Evolutionary conservation across 2,113 vertebrate genomes (phyloP), one percentile per base, ranked within the genome.

Genomic region (Saguinus imperator): DNA sequence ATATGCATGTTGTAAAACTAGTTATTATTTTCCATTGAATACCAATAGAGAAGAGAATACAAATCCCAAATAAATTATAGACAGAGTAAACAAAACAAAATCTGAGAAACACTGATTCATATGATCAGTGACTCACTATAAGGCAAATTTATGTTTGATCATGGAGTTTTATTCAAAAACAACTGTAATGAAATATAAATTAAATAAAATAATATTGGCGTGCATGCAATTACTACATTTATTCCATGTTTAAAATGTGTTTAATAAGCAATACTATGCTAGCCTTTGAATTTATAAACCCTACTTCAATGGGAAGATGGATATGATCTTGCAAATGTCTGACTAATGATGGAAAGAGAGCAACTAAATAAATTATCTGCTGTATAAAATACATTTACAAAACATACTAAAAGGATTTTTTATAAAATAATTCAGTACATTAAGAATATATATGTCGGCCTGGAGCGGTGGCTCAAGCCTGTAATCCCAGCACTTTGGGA

Each of bases 351-450:
- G 18, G 9, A 5, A 95, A 94, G 13, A 43, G 1, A 32, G 8
- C 17, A 70, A 1, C 7, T 58, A 20, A 89, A 87, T 91, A 50
- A 80, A 64, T 86, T 2, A 3, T 81, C 9, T 75, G 16, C 55
- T 61, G 3, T 17, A 25, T 80, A 12, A 16, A 16, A 4, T 18
- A 84, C 0, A 1, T 57, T 1, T 82, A 84, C 82, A 11, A 89
- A 77, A 40, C 58, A 40, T 48, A 21, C 35, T 89, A n/a, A 3
- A 94, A 45, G 2, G 0, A 6, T n/a, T 73, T 8, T 87, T 45
- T 3, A 86, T 27, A 84, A 87, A 45, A 68, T 93, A 17, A 85
- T 96, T 77, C 3, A 37, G 12, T 52, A 89, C 92, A 61, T 40
- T 91, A 90, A 95, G 10, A 87, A 48, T 12, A 48, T 12, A 48